Conservation (phyloP, 2,888 invertebrate species). For the Agrochola litura region DNA sequence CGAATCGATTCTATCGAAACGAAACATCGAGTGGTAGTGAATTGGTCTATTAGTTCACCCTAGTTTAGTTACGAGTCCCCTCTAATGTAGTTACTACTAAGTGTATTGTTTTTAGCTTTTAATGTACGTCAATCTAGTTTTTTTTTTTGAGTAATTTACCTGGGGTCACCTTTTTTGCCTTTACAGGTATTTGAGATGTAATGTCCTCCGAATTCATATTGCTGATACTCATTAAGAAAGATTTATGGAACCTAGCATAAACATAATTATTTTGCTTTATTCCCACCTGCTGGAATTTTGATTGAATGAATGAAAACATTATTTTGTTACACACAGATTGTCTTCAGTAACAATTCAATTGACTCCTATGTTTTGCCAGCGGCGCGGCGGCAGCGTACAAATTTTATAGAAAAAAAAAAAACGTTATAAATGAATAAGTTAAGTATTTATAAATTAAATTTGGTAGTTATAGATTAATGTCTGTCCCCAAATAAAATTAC, state of each 20-base stretch:
- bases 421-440: background rate
- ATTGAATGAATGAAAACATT: background rate
- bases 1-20: slow-evolving; percentile 78
- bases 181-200: background rate
- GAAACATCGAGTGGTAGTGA: slow-evolving; percentile 78
- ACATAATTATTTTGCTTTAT: background rate
- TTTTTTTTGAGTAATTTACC: slow-evolving; percentile 16
- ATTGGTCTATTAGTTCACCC: slow-evolving; percentile 86
- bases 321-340: background rate
- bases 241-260: background rate
- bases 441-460: background rate
- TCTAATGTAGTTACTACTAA: slow-evolving; percentile 76
- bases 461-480: background rate
- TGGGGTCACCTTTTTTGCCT: background rate
- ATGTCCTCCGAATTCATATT: too few species aligned
- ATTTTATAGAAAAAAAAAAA: background rate
- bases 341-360: background rate
- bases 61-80: slow-evolving; percentile 75
- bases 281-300: background rate
- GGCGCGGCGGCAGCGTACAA: background rate
- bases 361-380: background rate
- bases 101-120: slow-evolving; percentile 80
- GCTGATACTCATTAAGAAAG: background rate
- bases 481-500: background rate
- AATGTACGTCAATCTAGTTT: slow-evolving; percentile 37